These are phyloP conservation scores for Hypotaenidia okinawae DNA, from an alignment of 2,797 vertebrate genomes.

Conservation along the genomic window DNA sequence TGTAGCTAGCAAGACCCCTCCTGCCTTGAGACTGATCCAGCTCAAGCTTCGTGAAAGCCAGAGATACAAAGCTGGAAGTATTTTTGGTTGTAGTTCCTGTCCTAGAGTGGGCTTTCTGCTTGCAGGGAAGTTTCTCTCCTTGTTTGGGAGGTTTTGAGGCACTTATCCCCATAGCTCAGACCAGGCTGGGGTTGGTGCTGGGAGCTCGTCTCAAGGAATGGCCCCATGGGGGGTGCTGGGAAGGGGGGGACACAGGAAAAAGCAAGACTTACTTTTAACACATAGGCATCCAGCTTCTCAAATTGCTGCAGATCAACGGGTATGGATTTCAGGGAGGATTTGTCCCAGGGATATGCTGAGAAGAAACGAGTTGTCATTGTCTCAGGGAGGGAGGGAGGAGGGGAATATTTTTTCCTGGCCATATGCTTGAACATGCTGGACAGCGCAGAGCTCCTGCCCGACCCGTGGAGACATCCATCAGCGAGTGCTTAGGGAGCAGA, in stretches of 20 bases:
- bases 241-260: background rate
- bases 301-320: slow-evolving; percentile 78
- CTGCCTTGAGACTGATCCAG: too few species aligned
- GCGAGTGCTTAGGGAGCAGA: background rate
- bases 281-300: slow-evolving; percentile 79
- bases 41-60: too few species aligned
- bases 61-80: background rate
- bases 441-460: background rate
- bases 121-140: background rate
- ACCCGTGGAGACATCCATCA: background rate
- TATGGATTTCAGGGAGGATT: slow-evolving; percentile 81
- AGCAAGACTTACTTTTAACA: slow-evolving; percentile 77
- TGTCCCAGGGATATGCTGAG: slow-evolving; percentile 83
- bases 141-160: background rate
- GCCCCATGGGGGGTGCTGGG: background rate
- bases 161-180: background rate
- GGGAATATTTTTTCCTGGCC: background rate
- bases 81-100: background rate
- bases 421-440: background rate
- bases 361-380: slow-evolving; percentile 41
- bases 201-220: background rate
- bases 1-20: background rate
- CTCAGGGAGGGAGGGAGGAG: background rate
- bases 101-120: background rate
- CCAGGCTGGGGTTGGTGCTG: background rate